Evolutionary conservation across 1,140 invertebrate genomes (phyloP).

Genomic region (Lordiphosa stackelbergi): DNA sequence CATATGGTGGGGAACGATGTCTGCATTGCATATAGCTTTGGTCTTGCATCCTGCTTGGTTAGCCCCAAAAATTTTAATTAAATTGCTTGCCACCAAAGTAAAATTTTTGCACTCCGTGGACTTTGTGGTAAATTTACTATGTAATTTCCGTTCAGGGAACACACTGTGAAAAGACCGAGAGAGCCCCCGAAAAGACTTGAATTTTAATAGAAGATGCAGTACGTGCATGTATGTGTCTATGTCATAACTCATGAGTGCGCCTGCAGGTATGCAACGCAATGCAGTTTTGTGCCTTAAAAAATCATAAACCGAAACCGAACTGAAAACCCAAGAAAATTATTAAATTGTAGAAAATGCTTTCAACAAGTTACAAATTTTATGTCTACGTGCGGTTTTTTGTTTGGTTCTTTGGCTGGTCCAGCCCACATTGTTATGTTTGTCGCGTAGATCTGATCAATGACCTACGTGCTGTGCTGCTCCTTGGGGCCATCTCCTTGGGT

Average conservation of each 20-base stretch:
- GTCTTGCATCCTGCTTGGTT: neutral
- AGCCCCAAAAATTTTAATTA: conserved; percentile 35
- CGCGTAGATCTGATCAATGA: conserved; percentile 74
- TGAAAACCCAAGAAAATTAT: conserved; percentile 1
- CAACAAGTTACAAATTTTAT: conserved; percentile 70
- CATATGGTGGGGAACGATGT: conserved; percentile 5
- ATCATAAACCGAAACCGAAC: conserved; percentile 42
- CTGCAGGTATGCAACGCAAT: conserved; percentile 36
- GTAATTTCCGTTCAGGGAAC: conserved; percentile 39
- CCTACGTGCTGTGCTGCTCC: conserved; percentile 47
- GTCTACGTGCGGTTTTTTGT: conserved; percentile 46
- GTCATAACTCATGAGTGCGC: conserved; percentile 53
- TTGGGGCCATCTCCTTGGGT: conserved; percentile 9
- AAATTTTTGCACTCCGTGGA: conserved; percentile 28
- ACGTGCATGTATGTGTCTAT: conserved; percentile 3
- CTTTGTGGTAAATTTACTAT: conserved; percentile 53
- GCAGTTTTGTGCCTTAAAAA: conserved; percentile 41
- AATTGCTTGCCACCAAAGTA: conserved; percentile 18
- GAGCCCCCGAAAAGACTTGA: conserved; percentile 43
- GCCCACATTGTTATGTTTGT: conserved; percentile 64
- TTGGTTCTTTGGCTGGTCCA: conserved; percentile 10
- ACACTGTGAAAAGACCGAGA: neutral
- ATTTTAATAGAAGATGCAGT: conserved; percentile 62
- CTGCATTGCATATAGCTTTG: conserved; percentile 8
- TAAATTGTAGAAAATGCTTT: conserved; percentile 40